Conservation (phyloP, 2,113 vertebrate genomes). For the Stigmatopora argus region DNA sequence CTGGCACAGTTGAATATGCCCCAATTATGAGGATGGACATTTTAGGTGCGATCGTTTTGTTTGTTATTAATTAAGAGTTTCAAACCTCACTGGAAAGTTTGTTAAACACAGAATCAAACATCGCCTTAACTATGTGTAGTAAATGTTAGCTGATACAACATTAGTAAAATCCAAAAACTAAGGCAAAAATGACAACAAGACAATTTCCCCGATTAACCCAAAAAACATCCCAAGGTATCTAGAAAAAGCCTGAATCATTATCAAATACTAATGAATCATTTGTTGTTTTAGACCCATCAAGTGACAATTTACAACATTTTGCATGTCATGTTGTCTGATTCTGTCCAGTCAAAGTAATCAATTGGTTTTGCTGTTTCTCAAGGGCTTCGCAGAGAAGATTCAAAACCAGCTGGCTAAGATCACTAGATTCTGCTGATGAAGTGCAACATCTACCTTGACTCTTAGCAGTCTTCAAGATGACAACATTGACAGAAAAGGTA, state of each 20-base stretch:
- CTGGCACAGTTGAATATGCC: too few relatives aligned
- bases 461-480: conserved; percentile 96
- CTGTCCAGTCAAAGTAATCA: conserved; percentile 5
- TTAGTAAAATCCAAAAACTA: too few relatives aligned
- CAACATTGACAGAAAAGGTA: conserved; percentile 97
- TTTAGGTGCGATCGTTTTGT: too few relatives aligned
- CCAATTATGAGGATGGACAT: too few relatives aligned
- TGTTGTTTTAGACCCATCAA: neutral
- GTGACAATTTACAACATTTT: neutral
- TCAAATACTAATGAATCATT: neutral
- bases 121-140: too few relatives aligned
- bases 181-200: too few relatives aligned
- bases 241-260: neutral
- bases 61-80: too few relatives aligned
- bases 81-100: too few relatives aligned
- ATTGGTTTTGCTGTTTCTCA: conserved; percentile 77
- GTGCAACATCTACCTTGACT: conserved; percentile 87
- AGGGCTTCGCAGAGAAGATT: conserved; percentile 96
- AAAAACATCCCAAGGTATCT: too few relatives aligned
- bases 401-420: conserved; percentile 97
- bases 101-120: too few relatives aligned
- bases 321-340: neutral
- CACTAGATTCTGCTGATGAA: conserved; percentile 94
- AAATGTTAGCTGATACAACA: too few relatives aligned
- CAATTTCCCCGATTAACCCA: too few relatives aligned